Evolutionary conservation across 35 echinoderm and acorn worm species (phyloP).

Genomic region (Patiria miniata): DNA sequence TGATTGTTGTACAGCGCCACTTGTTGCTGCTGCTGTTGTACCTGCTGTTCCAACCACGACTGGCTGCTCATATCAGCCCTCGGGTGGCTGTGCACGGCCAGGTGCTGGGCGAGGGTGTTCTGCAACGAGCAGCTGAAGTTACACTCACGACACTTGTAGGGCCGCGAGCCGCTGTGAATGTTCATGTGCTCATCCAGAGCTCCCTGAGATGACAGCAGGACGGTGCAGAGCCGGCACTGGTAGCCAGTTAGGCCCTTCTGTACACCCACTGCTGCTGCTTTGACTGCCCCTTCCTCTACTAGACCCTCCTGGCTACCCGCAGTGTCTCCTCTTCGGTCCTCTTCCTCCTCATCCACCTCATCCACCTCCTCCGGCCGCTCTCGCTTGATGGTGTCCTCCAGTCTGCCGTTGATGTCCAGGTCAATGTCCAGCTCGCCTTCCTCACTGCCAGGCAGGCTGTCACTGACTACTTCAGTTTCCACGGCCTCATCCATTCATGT

Average conservation of each 20-base stretch:
- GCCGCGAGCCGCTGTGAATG: conserved; percentile 87
- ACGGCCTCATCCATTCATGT: conserved; percentile 11
- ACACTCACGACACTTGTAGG: conserved; percentile 94
- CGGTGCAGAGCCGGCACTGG: conserved; percentile 91
- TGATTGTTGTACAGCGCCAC: conserved; percentile 1
- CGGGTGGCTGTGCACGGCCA: conserved; percentile 62
- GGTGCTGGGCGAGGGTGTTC: conserved; percentile 82
- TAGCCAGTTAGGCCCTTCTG: conserved; percentile 50
- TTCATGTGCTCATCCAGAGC: conserved; percentile 97
- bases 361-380: background rate
- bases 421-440: conserved; percentile 24
- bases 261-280: background rate
- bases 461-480: conserved; percentile 27
- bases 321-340: background rate
- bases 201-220: conserved; percentile 77
- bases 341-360: background rate
- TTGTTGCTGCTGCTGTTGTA: conserved; percentile 8
- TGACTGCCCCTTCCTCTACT: background rate
- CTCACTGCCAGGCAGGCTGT: conserved; percentile 9
- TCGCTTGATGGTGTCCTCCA: conserved; percentile 6
- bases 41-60: conserved; percentile 7
- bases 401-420: background rate
- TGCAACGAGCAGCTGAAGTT: conserved; percentile 92
- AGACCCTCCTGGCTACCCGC: background rate
- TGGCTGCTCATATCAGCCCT: conserved; percentile 72